Base-by-base conservation (phyloP, 2,113 vertebrate genomes). In the Carettochelys insculpta region DNA sequence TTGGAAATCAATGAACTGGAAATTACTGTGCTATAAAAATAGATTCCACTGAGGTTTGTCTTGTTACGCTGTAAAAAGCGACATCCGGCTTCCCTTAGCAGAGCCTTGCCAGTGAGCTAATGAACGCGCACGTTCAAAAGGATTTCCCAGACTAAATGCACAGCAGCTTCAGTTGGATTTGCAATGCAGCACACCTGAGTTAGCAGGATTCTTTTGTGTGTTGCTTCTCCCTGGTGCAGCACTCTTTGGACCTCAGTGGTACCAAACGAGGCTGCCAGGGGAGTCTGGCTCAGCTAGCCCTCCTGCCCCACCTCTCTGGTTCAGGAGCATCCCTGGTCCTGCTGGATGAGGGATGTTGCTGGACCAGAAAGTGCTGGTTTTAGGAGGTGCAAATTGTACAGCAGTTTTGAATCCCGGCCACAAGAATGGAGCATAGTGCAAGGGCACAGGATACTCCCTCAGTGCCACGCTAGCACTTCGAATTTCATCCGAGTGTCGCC, bases 91-190 rank as follows among this genome's bases (percentile, higher is more conserved):
- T 79, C 80, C 77, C 56, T 27, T 45, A 52, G n/a, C 86, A 79
- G 77, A 78, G 77, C 75, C n/a, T 43, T 41, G 68, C 38, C 38
- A 38, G 41, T 43, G 68, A 73, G 68, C 38, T 9, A 14, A 2
- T 8, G 79, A 76, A 41, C 0, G 0, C 4, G 0, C 14, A 0
- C 34, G 17, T 34, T 41, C 2, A 16, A 10, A 43, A 90, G 75
- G 19, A 81, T 5, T 52, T 47, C 10, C 87, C 54, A 1, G 73
- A 13, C 0, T 11, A 3, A 12, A 47, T 68, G 45, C 61, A n/a
- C 81, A 19, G 73, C 50, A 1, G 27, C 20, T 83, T 45, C 31
- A 73, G 34, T 27, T 68, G 11, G 31, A 41, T 38, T 34, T n/a
- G n/a, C 61, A 17, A 1, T 68, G n/a, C 61, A 68, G 61, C 61